phyloP scores from a whole-genome alignment of 2,113 vertebrate genomes.

The Tragulus kanchil region DNA sequence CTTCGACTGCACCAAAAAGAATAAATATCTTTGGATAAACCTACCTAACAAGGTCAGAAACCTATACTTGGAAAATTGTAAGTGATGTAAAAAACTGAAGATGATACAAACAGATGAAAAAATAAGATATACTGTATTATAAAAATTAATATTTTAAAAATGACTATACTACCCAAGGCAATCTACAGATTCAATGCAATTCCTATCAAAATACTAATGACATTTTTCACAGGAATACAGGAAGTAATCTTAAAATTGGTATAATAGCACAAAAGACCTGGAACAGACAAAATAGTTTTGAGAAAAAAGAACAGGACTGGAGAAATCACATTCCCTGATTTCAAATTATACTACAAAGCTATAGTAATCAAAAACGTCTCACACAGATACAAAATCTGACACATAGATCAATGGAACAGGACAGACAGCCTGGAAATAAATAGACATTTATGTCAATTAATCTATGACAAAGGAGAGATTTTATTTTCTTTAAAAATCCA shows the following conservation, averaged over 20 bases:
- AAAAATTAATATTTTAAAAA: background rate
- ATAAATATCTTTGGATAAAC: background rate
- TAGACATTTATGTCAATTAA: background rate
- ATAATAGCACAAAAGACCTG: background rate
- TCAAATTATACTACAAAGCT: background rate
- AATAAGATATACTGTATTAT: background rate
- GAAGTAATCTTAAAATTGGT: background rate
- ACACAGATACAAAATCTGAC: background rate
- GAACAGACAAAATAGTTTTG: background rate
- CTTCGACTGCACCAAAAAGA: background rate
- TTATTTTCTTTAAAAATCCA: constrained; percentile 69
- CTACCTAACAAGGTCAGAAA: background rate
- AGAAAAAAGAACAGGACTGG: background rate
- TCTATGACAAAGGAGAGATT: background rate
- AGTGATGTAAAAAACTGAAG: background rate
- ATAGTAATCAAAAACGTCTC: background rate
- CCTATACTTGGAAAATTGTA: background rate
- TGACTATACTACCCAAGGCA: background rate
- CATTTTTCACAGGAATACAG: background rate
- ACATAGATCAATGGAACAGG: background rate
- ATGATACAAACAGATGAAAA: background rate
- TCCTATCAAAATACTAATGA: background rate
- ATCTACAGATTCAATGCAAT: background rate
- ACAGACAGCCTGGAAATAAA: background rate
- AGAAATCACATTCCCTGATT: background rate